Evolutionary conservation across 2,797 vertebrate genomes (phyloP).

Genomic region (Manis javanica): DNA sequence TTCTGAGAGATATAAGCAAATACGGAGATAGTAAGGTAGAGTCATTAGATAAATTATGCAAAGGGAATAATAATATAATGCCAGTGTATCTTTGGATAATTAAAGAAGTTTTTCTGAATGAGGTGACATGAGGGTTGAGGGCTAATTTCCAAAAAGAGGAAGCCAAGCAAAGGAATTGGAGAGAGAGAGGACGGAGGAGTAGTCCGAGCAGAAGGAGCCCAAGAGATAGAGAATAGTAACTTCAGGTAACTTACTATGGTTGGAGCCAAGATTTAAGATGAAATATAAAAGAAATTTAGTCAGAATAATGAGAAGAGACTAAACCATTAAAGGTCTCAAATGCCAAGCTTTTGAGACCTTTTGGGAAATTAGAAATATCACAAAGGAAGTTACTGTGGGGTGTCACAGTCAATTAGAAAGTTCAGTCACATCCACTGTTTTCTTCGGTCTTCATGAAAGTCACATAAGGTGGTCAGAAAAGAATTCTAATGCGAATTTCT

Average conservation of each 20-base stretch:
- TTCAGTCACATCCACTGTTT: not conserved
- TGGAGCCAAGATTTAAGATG: not conserved
- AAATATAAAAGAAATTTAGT: not conserved
- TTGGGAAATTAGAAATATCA: not conserved
- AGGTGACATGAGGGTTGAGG: not conserved
- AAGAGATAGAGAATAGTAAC: not conserved
- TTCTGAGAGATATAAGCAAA: not conserved
- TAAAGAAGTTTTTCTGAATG: not conserved
- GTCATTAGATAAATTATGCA: not conserved
- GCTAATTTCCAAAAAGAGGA: not conserved
- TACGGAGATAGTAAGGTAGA: not conserved
- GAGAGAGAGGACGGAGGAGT: not conserved
- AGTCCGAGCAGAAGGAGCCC: not conserved
- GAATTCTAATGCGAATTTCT: not conserved
- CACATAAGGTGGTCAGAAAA: not conserved
- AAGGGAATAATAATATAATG: not conserved
- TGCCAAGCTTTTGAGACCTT: not conserved
- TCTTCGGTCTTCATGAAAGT: not conserved
- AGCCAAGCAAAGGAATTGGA: not conserved
- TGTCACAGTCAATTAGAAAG: not conserved
- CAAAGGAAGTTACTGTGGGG: not conserved
- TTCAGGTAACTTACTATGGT: not conserved
- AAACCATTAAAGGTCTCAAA: not conserved
- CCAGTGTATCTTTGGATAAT: not conserved
- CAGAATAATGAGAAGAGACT: not conserved